phyloP scores from a whole-genome alignment of 2,113 vertebrate genomes.

The Apodemus sylvaticus region DNA sequence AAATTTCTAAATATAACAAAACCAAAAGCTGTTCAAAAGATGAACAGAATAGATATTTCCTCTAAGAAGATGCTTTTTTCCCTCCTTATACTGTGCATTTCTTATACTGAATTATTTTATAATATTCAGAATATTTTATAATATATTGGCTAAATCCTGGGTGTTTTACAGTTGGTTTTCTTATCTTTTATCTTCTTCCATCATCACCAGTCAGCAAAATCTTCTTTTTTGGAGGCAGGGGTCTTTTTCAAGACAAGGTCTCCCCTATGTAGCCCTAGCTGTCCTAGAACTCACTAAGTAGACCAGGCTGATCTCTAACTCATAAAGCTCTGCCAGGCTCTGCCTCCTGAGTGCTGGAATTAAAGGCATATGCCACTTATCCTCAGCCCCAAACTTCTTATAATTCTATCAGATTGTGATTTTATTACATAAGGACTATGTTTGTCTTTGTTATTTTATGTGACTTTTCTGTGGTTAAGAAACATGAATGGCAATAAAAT shows the following conservation, averaged over 20 bases:
- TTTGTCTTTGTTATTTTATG: slow-evolving; percentile 32
- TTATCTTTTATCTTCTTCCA: neutral
- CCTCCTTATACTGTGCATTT: neutral
- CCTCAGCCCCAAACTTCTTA: neutral
- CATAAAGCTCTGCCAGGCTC: neutral
- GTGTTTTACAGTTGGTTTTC: neutral
- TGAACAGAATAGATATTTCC: neutral
- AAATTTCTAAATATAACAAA: neutral
- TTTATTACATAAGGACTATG: slow-evolving; percentile 23
- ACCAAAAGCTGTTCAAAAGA: neutral
- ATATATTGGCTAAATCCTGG: neutral
- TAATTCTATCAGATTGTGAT: neutral
- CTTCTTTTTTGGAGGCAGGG: neutral
- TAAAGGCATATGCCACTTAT: neutral
- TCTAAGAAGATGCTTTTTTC: neutral
- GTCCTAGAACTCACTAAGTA: neutral
- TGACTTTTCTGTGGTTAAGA: neutral
- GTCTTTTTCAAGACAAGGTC: neutral
- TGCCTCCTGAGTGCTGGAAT: neutral
- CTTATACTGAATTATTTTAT: neutral
- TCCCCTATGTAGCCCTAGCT: neutral
- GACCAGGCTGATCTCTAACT: neutral
- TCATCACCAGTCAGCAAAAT: neutral
- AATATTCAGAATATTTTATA: slow-evolving; percentile 6
- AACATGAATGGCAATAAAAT: slow-evolving; percentile 36